Evolutionary conservation across 2,113 vertebrate species (phyloP).

Genomic region (Trichomycterus rosablanca): DNA sequence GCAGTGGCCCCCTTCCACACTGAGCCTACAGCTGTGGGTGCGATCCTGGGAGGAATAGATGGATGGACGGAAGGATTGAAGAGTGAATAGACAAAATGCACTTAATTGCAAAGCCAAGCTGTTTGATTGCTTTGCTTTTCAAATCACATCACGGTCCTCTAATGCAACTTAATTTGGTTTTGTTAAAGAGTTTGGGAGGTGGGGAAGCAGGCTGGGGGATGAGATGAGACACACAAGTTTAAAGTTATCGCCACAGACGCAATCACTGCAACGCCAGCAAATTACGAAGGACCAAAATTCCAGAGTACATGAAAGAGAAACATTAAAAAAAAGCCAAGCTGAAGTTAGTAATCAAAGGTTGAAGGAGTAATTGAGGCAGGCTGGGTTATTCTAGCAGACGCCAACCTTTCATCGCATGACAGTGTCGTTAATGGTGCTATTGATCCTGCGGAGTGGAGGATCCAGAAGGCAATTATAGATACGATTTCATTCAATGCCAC

Average conservation of each 20-base stretch:
- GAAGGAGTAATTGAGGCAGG: conserved; percentile 72
- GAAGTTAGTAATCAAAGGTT: conserved; percentile 75
- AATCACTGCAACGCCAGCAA: conserved; percentile 62
- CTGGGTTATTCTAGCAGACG: conserved; percentile 67
- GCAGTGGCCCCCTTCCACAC: conserved; percentile 35
- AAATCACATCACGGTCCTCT: conserved; percentile 70
- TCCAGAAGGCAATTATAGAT: conserved; percentile 74
- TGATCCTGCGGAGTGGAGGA: conserved; percentile 70
- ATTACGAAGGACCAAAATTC: conserved; percentile 71
- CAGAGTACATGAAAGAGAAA: conserved; percentile 65
- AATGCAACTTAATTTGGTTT: conserved; percentile 76
- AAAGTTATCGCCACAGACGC: conserved; percentile 55
- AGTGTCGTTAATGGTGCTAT: conserved; percentile 73
- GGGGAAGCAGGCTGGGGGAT: conserved; percentile 31
- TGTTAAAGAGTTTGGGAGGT: conserved; percentile 55
- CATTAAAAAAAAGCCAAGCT: conserved; percentile 60
- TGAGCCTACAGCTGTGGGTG: conserved; percentile 60
- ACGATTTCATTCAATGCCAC: conserved; percentile 65
- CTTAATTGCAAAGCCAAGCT: conserved; percentile 73
- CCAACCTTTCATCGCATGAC: conserved; percentile 70
- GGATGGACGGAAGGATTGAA: conserved; percentile 59
- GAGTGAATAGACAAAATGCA: conserved; percentile 67
- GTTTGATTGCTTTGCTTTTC: conserved; percentile 74
- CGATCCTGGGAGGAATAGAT: conserved; percentile 62
- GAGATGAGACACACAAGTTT: conserved; percentile 47